Base-by-base conservation (phyloP, 1,140 invertebrate genomes). In the Euura lappo region DNA sequence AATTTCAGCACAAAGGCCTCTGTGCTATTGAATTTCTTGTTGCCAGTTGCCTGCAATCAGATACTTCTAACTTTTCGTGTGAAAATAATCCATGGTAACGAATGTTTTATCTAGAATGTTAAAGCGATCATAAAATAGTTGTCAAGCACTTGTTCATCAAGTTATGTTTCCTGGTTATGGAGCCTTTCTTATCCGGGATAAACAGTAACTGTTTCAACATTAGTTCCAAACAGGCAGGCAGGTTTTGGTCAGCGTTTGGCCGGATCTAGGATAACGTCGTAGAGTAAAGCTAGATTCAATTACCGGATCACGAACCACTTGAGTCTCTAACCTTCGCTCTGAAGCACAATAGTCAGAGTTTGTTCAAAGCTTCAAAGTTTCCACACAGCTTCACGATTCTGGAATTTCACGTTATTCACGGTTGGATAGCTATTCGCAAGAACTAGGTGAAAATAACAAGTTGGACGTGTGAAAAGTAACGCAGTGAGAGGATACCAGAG, bases 361-460 rank as follows among this genome's bases (percentile, higher is more conserved):
- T 60, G 51, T 8, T 3, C 51, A 60, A 60, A 60, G 8, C 13
- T 8, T 3, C 51, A 60, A 60, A 60, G 8, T 60, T 60, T 60
- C 6, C 8, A n/a, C 3, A 60, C 51, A 60, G 51, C 51, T 60
- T 60, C 51, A n/a, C 0, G 51, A 60, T n/a, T 60, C 51, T 60
- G 51, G 51, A 60, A 60, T 60, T 60, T 5, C 10, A 60, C 4
- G 51, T 60, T 5, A 60, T 60, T 60, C 51, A 60, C 51, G 51
- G 51, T 60, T 60, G 3, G 8, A 60, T 60, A 60, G 51, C 51
- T 60, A 60, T n/a, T 5, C 51, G 51, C 8, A 6, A 60, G 51
- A 5, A 60, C 51, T 6, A n/a, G 51, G 51, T 60, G 51, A 60
- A 60, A 60, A 60, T 60, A 60, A 60, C 51, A 60, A 60, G 51